Conservation (phyloP, 2,797 vertebrate genomes). For the Nannoperca australis region DNA sequence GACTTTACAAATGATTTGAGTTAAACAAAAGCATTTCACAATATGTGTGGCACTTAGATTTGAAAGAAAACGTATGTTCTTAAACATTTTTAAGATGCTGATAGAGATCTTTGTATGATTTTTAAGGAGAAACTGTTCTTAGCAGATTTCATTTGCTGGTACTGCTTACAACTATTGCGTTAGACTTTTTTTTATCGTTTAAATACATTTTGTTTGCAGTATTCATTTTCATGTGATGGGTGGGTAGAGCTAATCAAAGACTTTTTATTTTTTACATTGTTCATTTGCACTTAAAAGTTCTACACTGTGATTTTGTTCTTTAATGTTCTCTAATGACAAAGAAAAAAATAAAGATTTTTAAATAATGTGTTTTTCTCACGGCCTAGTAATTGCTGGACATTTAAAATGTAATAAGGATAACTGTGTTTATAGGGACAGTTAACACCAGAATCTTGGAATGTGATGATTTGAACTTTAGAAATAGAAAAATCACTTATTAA, state of each 20-base stretch:
- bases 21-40: constrained; percentile 15
- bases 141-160: constrained; percentile 43
- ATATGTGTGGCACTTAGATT: constrained; percentile 41
- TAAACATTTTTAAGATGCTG: constrained; percentile 8
- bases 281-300: constrained; percentile 77
- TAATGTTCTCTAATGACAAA: constrained; percentile 58
- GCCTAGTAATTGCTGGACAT: background rate
- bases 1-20: constrained; percentile 9
- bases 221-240: constrained; percentile 27
- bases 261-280: constrained; percentile 57
- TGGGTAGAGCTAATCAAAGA: constrained; percentile 45
- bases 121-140: constrained; percentile 5
- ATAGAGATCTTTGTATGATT: constrained; percentile 32
- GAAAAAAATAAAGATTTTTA: constrained; percentile 74
- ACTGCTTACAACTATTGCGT: constrained; percentile 45
- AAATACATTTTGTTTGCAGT: constrained; percentile 34
- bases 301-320: constrained; percentile 79
- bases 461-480: background rate
- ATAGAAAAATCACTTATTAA: background rate
- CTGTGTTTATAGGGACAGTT: background rate
- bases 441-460: background rate
- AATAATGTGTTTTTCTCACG: constrained; percentile 25
- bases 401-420: background rate
- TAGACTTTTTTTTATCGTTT: constrained; percentile 43
- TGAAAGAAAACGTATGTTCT: constrained; percentile 23